Evolutionary conservation across 2,113 vertebrate species (phyloP).

Genomic region (Nothocercus nigrocapillus): DNA sequence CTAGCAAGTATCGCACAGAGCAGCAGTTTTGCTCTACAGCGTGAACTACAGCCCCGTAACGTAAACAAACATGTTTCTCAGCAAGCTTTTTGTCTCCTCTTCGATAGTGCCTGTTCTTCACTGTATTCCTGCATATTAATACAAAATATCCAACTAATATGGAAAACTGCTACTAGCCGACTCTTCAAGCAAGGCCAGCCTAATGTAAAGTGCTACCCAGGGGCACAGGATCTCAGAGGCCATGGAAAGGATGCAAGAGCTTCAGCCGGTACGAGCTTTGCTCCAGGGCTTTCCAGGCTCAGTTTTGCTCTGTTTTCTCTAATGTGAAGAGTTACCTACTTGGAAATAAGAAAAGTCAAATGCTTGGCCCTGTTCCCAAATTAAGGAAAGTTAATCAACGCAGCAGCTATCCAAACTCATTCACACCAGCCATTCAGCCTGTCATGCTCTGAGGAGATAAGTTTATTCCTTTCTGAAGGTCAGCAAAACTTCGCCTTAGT

Average conservation of each 20-base stretch:
- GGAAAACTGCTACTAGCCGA: background rate
- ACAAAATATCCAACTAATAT: background rate
- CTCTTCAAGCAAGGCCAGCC: background rate
- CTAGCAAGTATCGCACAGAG: background rate
- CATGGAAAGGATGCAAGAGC: background rate
- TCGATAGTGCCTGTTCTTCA: background rate
- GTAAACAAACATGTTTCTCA: conserved; percentile 12
- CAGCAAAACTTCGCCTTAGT: background rate
- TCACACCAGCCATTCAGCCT: background rate
- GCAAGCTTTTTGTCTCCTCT: conserved; percentile 30
- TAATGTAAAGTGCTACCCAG: background rate
- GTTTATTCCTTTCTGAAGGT: background rate
- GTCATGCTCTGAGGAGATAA: background rate
- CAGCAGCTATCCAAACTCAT: background rate
- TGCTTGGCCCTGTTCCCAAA: background rate
- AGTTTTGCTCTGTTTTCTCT: background rate
- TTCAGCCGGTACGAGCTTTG: background rate
- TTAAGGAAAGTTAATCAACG: background rate
- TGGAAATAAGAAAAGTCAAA: background rate
- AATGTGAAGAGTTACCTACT: background rate
- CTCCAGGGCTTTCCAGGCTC: background rate
- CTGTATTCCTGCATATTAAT: background rate
- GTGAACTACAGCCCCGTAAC: background rate
- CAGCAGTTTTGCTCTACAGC: background rate
- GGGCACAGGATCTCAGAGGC: background rate